Conservation (phyloP, 2,113 vertebrate species). For the Tricholaema leucomelas region DNA sequence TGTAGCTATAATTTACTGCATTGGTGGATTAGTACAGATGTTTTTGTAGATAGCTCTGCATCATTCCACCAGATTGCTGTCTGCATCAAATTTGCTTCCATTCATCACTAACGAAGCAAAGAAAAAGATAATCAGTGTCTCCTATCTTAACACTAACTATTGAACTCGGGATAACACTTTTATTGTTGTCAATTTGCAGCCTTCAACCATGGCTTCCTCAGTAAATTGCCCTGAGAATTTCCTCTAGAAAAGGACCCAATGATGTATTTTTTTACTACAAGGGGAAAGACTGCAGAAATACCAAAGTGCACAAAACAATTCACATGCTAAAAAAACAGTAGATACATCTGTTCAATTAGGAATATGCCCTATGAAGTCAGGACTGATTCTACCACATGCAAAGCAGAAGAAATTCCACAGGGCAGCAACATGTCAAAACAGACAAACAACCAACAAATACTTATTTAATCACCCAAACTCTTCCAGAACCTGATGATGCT, state of each 20-base stretch:
- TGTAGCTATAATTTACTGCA: conserved; percentile 79
- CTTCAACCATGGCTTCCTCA: conserved; percentile 15
- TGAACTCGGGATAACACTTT: conserved; percentile 53
- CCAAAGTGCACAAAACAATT: neutral
- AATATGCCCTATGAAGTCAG: neutral
- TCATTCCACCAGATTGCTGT: conserved; percentile 78
- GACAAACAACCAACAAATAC: neutral
- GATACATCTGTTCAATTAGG: neutral
- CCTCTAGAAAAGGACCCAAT: neutral
- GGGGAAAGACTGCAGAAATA: neutral
- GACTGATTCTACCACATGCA: neutral
- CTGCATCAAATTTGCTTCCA: conserved; percentile 75
- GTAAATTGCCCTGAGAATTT: neutral
- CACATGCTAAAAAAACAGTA: neutral
- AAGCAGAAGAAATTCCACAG: neutral
- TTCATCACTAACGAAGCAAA: conserved; percentile 79
- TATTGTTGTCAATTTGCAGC: conserved; percentile 47
- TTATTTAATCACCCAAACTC: neutral
- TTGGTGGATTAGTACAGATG: conserved; percentile 76
- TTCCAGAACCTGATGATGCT: neutral
- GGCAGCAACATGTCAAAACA: rapidly evolving
- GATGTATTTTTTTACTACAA: conserved; percentile 7
- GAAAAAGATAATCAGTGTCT: conserved; percentile 75
- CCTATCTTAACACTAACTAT: conserved; percentile 56
- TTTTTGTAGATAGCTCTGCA: conserved; percentile 75